Evolutionary conservation across 2,888 invertebrate genomes (phyloP).

Genomic region (Pilophorus perplexus): DNA sequence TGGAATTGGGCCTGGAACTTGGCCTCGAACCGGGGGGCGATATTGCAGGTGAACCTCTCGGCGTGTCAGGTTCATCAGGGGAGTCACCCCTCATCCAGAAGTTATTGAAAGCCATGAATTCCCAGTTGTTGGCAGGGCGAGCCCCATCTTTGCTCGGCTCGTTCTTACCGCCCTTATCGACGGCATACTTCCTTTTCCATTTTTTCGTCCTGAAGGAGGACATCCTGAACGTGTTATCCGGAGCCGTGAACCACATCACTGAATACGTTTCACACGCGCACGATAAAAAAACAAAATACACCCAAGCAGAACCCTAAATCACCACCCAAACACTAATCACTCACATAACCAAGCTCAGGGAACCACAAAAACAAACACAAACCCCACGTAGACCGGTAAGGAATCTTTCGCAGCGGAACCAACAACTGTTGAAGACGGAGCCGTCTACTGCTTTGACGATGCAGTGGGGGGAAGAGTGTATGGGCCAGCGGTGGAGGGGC

Average conservation of each 20-base stretch:
- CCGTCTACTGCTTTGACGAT: constrained; percentile 1
- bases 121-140: constrained; percentile 51
- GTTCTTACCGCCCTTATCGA: constrained; percentile 52
- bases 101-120: constrained; percentile 53
- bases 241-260: constrained; percentile 52
- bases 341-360: too few species aligned
- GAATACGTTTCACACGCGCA: neutral
- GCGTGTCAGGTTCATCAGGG: constrained; percentile 40
- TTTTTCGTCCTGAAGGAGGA: constrained; percentile 53
- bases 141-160: constrained; percentile 48
- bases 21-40: constrained; percentile 44
- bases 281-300: neutral
- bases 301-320: neutral
- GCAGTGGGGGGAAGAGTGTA: constrained; percentile 14
- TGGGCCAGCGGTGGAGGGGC: constrained; percentile 19
- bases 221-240: constrained; percentile 53
- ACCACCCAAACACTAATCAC: neutral
- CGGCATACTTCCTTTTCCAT: constrained; percentile 48
- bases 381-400: constrained; percentile 4
- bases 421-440: constrained; percentile 25
- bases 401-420: constrained; percentile 16
- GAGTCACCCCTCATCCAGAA: constrained; percentile 37
- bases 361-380: neutral
- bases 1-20: constrained; percentile 44
- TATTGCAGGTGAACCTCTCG: constrained; percentile 39